Evolutionary conservation across 2,888 invertebrate species (phyloP).

Genomic region (Eueremaeus valkanovi): DNA sequence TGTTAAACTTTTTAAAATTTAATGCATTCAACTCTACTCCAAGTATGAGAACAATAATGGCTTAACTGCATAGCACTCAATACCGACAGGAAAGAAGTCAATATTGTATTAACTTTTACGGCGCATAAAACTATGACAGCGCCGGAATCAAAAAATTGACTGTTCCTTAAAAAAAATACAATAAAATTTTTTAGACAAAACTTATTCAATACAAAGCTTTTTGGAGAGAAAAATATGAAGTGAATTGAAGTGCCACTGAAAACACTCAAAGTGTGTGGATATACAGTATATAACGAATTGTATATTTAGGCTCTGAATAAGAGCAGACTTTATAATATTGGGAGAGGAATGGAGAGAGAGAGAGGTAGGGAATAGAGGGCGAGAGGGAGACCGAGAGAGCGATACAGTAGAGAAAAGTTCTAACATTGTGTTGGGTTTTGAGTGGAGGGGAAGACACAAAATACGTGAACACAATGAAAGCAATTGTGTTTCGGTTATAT

Average conservation of each 20-base stretch:
- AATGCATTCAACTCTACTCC: slow-evolving; percentile 12
- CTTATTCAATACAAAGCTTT: slow-evolving; percentile 28
- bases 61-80: slow-evolving; percentile 8
- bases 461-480: slow-evolving; percentile 31
- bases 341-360: not conserved
- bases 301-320: not conserved
- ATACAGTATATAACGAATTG: too few species aligned
- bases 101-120: slow-evolving; percentile 6
- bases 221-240: not conserved
- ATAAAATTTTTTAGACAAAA: slow-evolving; percentile 26
- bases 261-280: too few species aligned
- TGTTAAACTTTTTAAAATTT: slow-evolving; percentile 5
- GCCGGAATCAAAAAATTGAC: not conserved
- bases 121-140: slow-evolving; percentile 10
- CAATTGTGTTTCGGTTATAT: slow-evolving; percentile 29
- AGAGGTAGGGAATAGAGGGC: not conserved
- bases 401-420: not conserved
- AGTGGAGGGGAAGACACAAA: slow-evolving; percentile 19
- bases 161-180: not conserved
- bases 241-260: not conserved
- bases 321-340: not conserved
- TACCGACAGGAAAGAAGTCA: slow-evolving; percentile 21
- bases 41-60: slow-evolving; percentile 21
- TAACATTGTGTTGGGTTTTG: not conserved
- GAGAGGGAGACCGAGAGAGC: not conserved